These are phyloP conservation scores for Volucella inflata DNA, from an alignment of 2,888 invertebrate species.

Conservation along the genomic window DNA sequence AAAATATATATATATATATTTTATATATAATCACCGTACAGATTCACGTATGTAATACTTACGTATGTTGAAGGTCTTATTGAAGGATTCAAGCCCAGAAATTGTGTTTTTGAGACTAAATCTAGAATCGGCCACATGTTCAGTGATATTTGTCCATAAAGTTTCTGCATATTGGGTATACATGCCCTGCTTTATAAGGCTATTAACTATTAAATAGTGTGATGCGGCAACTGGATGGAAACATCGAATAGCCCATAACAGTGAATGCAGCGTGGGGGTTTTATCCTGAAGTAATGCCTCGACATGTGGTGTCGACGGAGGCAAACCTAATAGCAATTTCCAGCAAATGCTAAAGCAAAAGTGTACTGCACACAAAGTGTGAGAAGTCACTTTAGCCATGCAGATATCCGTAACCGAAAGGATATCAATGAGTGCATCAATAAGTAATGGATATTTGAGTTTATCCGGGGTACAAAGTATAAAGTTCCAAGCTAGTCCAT, in stretches of 20 bases:
- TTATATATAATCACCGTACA: neutral
- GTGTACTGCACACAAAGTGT: conserved; percentile 92
- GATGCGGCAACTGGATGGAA: conserved; percentile 92
- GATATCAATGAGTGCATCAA: conserved; percentile 93
- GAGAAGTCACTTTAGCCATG: conserved; percentile 85
- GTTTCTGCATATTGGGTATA: conserved; percentile 88
- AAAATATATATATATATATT: neutral
- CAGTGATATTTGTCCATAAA: conserved; percentile 82
- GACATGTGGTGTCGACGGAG: conserved; percentile 95
- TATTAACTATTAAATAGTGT: conserved; percentile 94
- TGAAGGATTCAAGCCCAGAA: conserved; percentile 82
- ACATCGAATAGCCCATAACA: conserved; percentile 95
- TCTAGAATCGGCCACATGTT: conserved; percentile 82
- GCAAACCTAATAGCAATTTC: conserved; percentile 92
- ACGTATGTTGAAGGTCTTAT: conserved; percentile 81
- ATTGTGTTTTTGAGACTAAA: conserved; percentile 82
- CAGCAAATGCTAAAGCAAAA: conserved; percentile 90
- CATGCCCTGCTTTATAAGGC: conserved; percentile 94
- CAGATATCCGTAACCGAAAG: conserved; percentile 91
- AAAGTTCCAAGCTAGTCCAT: conserved; percentile 96
- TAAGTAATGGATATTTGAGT: conserved; percentile 92
- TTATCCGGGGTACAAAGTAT: conserved; percentile 96
- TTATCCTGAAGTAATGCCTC: conserved; percentile 90
- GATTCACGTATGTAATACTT: conserved; percentile 47
- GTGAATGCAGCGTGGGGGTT: conserved; percentile 90